Evolutionary conservation across 2,888 invertebrate genomes (phyloP).

Genomic region (Drosophila algonquin): DNA sequence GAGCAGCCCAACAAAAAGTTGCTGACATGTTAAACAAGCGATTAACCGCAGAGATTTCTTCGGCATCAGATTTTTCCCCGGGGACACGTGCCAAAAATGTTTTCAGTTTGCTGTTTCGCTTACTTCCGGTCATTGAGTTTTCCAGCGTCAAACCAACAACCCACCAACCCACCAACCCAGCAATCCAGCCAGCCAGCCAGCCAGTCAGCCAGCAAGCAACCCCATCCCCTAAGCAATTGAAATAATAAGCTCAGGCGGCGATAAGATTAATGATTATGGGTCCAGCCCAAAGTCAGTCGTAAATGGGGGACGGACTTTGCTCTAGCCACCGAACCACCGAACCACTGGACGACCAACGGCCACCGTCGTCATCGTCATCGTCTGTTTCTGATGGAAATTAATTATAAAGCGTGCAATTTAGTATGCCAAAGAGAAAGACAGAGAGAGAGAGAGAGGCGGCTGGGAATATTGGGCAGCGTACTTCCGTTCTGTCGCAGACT

Average conservation of each 20-base stretch:
- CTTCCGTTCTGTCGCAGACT: conserved; percentile 8
- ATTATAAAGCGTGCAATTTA: conserved; percentile 83
- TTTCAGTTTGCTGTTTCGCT: conserved; percentile 70
- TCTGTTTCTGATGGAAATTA: conserved; percentile 83
- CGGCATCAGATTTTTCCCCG: conserved; percentile 10
- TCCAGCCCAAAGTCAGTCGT: conserved; percentile 50
- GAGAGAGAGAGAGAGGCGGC: conserved; percentile 35
- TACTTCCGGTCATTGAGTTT: conserved; percentile 82
- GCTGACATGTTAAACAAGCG: conserved; percentile 77
- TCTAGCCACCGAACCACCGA: not conserved
- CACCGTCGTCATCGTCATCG: conserved; percentile 59
- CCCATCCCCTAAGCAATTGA: conserved; percentile 70
- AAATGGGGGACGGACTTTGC: conserved; percentile 21
- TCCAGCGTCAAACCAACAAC: conserved; percentile 43
- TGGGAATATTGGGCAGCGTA: conserved; percentile 35
- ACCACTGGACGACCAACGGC: not conserved
- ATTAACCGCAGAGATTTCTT: conserved; percentile 76
- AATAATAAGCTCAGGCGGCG: conserved; percentile 84
- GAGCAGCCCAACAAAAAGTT: conserved; percentile 56
- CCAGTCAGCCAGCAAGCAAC: not conserved
- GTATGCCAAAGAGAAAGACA: conserved; percentile 55
- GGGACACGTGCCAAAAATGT: conserved; percentile 64
- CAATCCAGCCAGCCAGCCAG: not conserved
- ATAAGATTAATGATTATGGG: conserved; percentile 85
- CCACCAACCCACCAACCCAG: conserved; percentile 31